Percentiles rank a stretch among this genome's conserved stretches.
Conservation (phyloP, 2,888 invertebrate genomes). For the Tinea trinotella region DNA sequence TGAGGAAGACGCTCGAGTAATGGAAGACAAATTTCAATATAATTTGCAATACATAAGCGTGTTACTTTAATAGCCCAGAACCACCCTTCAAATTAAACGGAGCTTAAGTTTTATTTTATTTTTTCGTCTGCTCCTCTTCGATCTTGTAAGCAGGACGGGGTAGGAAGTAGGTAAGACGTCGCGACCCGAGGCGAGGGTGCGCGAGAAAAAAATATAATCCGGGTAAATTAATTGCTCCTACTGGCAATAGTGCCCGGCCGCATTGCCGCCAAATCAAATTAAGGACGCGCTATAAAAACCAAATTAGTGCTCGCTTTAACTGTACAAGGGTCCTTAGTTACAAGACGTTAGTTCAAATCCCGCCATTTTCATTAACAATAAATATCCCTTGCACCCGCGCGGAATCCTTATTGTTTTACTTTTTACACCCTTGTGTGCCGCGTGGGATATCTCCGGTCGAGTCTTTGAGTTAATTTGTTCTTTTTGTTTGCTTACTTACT, state of each 20-base stretch:
- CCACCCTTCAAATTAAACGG: constrained; percentile 74
- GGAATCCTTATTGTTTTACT: constrained; percentile 72
- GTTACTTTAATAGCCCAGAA: constrained; percentile 74
- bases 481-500: constrained; percentile 67
- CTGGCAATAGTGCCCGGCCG: constrained; percentile 66
- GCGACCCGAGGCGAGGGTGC: constrained; percentile 23
- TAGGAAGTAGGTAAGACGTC: constrained; percentile 34
- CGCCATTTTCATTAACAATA: constrained; percentile 74
- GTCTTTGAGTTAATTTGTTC: constrained; percentile 61
- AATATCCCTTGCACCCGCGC: constrained; percentile 68
- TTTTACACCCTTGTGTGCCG: constrained; percentile 72
- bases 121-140: constrained; percentile 56
- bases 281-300: constrained; percentile 73
- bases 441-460: constrained; percentile 54
- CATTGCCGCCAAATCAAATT: constrained; percentile 73
- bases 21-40: constrained; percentile 74
- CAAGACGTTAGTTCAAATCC: constrained; percentile 74
- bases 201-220: constrained; percentile 69
- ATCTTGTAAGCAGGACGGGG: constrained; percentile 46
- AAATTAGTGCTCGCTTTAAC: constrained; percentile 73
- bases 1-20: constrained; percentile 70
- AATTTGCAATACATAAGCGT: constrained; percentile 75
- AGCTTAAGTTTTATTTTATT: constrained; percentile 73
- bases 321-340: constrained; percentile 72
- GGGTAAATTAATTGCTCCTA: constrained; percentile 70